A percentile compares a stretch with the other conserved stretches of the same genome.
Conservation (phyloP, 1,140 invertebrate species). For the Orchesella cincta region DNA sequence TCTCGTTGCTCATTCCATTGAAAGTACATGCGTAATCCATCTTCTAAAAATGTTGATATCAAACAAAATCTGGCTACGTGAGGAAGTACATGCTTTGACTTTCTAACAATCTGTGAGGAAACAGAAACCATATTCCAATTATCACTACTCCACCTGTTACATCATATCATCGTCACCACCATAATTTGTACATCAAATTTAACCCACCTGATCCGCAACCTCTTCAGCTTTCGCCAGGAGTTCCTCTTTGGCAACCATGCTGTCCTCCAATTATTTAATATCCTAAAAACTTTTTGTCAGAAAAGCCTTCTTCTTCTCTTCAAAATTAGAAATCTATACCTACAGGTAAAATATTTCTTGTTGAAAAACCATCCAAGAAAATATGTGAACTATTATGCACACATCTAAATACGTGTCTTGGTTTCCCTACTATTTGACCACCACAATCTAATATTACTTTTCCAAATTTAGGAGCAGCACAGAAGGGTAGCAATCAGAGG, state of each 20-base stretch:
- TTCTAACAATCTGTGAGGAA: constrained; percentile 76
- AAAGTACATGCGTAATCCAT: constrained; percentile 98
- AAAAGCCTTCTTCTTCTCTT: too few species aligned
- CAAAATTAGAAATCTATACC: too few species aligned
- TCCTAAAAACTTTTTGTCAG: too few species aligned
- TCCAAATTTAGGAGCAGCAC: too few species aligned
- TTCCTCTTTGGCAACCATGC: constrained; percentile 81
- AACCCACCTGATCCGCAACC: constrained; percentile 85
- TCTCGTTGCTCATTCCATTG: constrained; percentile 98
- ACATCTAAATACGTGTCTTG: too few species aligned
- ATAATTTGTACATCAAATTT: constrained; percentile 14
- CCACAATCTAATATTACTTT: too few species aligned
- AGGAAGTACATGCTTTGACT: constrained; percentile 90
- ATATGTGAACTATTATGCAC: too few species aligned
- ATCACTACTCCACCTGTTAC: neutral
- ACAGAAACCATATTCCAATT: constrained; percentile 5
- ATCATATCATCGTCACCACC: neutral
- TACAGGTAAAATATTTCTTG: too few species aligned
- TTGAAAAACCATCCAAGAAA: too few species aligned
- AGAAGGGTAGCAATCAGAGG: too few species aligned
- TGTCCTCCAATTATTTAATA: too few species aligned
- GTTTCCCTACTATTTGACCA: too few species aligned
- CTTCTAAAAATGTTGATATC: constrained; percentile 99
- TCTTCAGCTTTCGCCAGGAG: constrained; percentile 88
- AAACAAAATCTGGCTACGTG: constrained; percentile 93